phyloP scores from a whole-genome alignment of 2,797 vertebrate species.

The Danio aesculapii region DNA sequence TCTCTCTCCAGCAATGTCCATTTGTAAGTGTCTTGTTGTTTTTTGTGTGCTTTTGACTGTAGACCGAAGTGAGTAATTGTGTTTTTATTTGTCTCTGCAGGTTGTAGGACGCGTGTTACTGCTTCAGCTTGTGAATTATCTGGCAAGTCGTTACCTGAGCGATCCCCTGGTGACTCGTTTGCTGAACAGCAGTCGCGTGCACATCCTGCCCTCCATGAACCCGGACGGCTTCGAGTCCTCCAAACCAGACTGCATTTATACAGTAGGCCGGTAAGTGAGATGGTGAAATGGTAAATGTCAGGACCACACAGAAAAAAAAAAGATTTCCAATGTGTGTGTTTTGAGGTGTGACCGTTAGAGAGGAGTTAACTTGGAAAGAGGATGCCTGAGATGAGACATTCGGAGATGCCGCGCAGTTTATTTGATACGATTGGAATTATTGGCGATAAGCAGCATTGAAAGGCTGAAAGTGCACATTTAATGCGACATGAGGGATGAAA shows the following conservation, averaged over 20 bases:
- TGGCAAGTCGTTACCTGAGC: conserved; percentile 80
- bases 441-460: conserved; percentile 31
- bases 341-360: too few relatives aligned
- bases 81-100: too few relatives aligned
- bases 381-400: conserved; percentile 6
- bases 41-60: background rate
- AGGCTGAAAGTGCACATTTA: conserved; percentile 15
- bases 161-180: conserved; percentile 79
- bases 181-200: conserved; percentile 86
- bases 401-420: background rate
- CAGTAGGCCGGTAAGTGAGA: conserved; percentile 83
- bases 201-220: conserved; percentile 95
- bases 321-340: too few relatives aligned
- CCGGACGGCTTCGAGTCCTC: conserved; percentile 90
- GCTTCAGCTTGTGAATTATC: conserved; percentile 88
- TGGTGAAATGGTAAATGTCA: too few relatives aligned
- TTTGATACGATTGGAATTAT: too few relatives aligned
- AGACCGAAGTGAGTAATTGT: too few relatives aligned
- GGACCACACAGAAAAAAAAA: too few relatives aligned
- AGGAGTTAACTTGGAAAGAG: background rate
- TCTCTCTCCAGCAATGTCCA: too few relatives aligned
- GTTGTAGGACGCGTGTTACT: conserved; percentile 90
- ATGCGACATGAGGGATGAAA: background rate
- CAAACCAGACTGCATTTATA: conserved; percentile 76
- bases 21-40: too few relatives aligned